phyloP scores from a whole-genome alignment of 2,797 vertebrate species.

The Malurus splendens region DNA sequence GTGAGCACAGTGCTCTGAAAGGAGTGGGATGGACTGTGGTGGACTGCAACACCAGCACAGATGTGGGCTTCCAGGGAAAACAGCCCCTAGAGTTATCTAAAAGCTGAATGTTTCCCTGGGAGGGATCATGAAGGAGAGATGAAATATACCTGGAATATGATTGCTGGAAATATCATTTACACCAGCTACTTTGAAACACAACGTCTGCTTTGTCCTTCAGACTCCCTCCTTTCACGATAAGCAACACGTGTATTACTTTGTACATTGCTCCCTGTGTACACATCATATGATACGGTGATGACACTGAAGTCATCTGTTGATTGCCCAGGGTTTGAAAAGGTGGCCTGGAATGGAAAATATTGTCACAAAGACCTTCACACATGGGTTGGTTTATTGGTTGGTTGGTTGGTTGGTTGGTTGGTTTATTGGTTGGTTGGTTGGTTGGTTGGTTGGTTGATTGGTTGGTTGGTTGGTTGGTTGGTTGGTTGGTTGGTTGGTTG shows the following conservation, averaged over 20 bases:
- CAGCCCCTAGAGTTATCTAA: not conserved
- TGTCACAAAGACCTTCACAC: not conserved
- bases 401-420: not conserved
- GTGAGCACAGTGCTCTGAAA: not conserved
- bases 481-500: not conserved
- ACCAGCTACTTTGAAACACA: not conserved
- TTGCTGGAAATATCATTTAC: not conserved
- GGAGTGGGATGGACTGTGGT: not conserved
- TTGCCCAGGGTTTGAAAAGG: not conserved
- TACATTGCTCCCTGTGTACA: not conserved
- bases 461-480: not conserved
- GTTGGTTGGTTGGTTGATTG: too few relatives aligned
- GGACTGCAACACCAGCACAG: fast-evolving
- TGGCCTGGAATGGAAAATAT: not conserved
- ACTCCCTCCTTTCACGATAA: not conserved
- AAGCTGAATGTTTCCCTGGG: not conserved
- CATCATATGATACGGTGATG: not conserved
- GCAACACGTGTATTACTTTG: not conserved
- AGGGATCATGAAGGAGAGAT: not conserved
- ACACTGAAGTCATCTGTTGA: not conserved
- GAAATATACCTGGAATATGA: not conserved
- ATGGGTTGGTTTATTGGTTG: not conserved
- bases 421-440: not conserved
- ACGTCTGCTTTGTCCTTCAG: not conserved
- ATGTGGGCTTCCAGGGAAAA: not conserved